Percentiles rank a stretch among this genome's conserved stretches.
Evolutionary conservation across 2,888 invertebrate genomes (phyloP).

Genomic region (Byasa hedistus): DNA sequence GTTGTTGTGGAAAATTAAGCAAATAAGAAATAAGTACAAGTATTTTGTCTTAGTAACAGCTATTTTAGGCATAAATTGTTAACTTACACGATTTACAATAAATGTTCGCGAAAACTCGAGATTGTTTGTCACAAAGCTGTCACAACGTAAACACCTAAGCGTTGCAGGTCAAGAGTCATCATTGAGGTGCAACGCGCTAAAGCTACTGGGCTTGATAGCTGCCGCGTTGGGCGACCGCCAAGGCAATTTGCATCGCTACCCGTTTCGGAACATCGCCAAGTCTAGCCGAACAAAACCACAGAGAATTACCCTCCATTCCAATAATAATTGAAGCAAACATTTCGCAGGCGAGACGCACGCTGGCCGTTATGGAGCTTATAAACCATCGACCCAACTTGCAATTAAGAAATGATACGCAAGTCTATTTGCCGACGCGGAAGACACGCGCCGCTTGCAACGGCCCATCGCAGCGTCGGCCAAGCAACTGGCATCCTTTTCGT

Average conservation of each 20-base stretch:
- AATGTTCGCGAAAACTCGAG: no score
- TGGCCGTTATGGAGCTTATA: constrained; percentile 79
- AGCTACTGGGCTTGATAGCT: constrained; percentile 63
- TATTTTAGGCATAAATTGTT: no score
- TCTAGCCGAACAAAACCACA: constrained; percentile 80
- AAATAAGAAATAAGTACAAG: no score
- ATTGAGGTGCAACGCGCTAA: constrained; percentile 56
- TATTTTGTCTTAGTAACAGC: no score
- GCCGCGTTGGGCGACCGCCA: constrained; percentile 78
- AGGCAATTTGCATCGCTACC: constrained; percentile 80
- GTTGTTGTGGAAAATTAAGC: no score
- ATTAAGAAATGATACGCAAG: constrained; percentile 75
- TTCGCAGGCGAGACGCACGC: constrained; percentile 72
- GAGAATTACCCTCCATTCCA: constrained; percentile 80
- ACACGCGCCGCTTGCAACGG: constrained; percentile 73
- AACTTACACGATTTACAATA: no score
- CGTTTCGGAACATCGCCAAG: constrained; percentile 80
- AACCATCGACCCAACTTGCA: constrained; percentile 75
- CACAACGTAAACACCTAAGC: constrained; percentile 8
- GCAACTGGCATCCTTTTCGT: constrained; percentile 40
- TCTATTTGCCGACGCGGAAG: constrained; percentile 79
- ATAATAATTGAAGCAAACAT: constrained; percentile 81
- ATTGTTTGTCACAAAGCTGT: no score
- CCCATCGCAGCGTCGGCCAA: constrained; percentile 63
- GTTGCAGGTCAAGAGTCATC: constrained; percentile 54